These are phyloP conservation scores for Stichopus chloronotus DNA, from an alignment of 35 echinoderm and acorn worm genomes.

Conservation along the genomic window DNA sequence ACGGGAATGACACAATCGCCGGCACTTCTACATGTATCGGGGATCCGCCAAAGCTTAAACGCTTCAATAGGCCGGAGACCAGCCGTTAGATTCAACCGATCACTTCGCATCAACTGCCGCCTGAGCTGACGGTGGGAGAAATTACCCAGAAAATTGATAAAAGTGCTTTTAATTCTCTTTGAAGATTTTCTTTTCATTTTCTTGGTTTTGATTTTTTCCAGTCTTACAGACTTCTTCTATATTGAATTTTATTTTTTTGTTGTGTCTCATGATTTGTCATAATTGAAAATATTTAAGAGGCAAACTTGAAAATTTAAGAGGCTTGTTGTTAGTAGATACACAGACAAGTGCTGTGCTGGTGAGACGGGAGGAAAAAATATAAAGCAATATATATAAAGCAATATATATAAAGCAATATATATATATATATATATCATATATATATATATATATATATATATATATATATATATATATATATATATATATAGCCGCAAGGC, in stretches of 20 bases:
- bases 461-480: neutral
- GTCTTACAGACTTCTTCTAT: too few relatives aligned
- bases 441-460: neutral
- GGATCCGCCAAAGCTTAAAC: neutral
- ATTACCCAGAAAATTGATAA: slow-evolving; percentile 65
- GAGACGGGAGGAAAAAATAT: neutral
- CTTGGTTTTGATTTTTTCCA: neutral
- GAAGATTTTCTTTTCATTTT: slow-evolving; percentile 12
- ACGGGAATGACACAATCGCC: neutral
- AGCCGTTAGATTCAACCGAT: slow-evolving; percentile 46
- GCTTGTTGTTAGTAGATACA: neutral
- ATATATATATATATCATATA: neutral
- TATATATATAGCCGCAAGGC: slow-evolving; percentile 22
- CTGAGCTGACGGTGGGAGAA: slow-evolving; percentile 38
- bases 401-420: neutral
- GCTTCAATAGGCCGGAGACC: slow-evolving; percentile 32
- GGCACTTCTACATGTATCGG: neutral
- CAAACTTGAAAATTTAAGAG: slow-evolving; percentile 53
- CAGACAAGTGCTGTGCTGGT: slow-evolving; percentile 46
- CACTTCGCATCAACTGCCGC: slow-evolving; percentile 17
- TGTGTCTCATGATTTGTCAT: slow-evolving; percentile 4
- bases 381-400: too few relatives aligned
- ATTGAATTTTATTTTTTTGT: neutral
- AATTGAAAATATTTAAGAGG: slow-evolving; percentile 53
- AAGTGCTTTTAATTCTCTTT: slow-evolving; percentile 52